Base-by-base conservation (phyloP, 2,113 vertebrate species). In the Furnarius figulus region DNA sequence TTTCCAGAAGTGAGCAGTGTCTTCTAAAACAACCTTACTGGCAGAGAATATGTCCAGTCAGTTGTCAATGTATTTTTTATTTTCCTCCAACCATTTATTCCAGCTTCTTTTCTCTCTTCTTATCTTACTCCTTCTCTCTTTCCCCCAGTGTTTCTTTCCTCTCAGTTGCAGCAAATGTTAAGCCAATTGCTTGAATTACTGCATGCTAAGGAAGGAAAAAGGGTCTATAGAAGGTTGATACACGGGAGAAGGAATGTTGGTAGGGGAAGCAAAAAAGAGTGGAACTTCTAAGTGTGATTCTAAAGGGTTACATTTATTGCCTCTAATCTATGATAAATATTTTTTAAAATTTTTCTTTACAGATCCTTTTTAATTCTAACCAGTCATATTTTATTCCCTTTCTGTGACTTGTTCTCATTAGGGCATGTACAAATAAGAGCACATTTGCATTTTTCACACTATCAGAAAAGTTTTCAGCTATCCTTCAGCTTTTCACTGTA, bases 381-480 rank as follows among this genome's bases (percentile, higher is more conserved):
- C 17, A 58, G 20, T 9, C 21, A 46, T 33, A 63, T 33, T 50
- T 82, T 78, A 7, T 49, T 71, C 39, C 27, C 3, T 49, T 74
- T 44, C 19, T 6, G 5, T 58, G 23, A 19, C 8, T 53, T 71
- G 9, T 24, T 87, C 33, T 76, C 14, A 14, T 49, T 40, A 70
- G 16, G 14, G 3, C 6, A 27, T 1, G 1, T 25, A 53, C 6
- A 21, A 14, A 2, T 28, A 70, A 58, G 4, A 63, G 13, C 28
- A 63, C 3, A 23, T 49, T 33, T 50, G 10, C 7, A 72, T 82
- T 67, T 90, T 70, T 90, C 44, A 91, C 44, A 20, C 70, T 88
- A 52, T 91, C 92, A 91, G 91, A 91, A 95, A 92, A 55, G 18
- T 31, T 94, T 89, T 70, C 35, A 85, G 24, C 95, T 53, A 65